Evolutionary conservation across 2,888 invertebrate species (phyloP), one percentile per base, ranked within the genome.

Genomic region (Auanema freiburgensis): DNA sequence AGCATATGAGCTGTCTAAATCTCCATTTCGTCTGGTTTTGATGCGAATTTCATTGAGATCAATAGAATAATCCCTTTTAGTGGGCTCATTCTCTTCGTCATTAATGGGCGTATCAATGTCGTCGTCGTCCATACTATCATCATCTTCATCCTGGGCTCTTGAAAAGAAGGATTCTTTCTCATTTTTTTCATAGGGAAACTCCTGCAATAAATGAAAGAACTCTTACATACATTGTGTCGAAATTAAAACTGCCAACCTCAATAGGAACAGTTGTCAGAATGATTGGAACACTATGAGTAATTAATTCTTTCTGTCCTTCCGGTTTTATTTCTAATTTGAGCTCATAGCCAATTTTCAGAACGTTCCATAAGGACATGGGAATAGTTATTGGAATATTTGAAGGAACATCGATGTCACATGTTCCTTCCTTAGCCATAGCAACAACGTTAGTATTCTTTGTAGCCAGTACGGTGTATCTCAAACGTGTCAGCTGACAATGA

Each of bases 121-220:
- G 58, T 76, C 76, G 41, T 76, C 76, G 33, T 76, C 76, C 41
- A 67, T 74, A n/a, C 69, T 65, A 61, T 73, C 77, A 60, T 75
- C 77, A 52, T 73, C 71, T 44, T 67, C 65, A 66, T 75, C 74
- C 51, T 67, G 58, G 11, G 69, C 56, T 33, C 77, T 52, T 43
- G 53, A 53, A 55, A 66, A 68, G 42, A 71, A 25, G 12, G 21
- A 41, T 14, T 41, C 18, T 21, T 40, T 49, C 55, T 18, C 53
- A 42, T 59, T 12, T 40, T 52, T 50, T 59, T 52, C 21, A 10
- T 46, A 10, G 21, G 46, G 4, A 10, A 46, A 16, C 16, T 46
- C 23, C 18, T 40, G 23, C 16, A 46, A 46, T 12, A 55, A 16
- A 16, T n/a, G 16, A 6, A 8, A 24, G 8, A 55, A 55, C 18